These are phyloP conservation scores for Misgurnus mizolepis DNA, from an alignment of 2,113 vertebrate species.

Conservation along the genomic window DNA sequence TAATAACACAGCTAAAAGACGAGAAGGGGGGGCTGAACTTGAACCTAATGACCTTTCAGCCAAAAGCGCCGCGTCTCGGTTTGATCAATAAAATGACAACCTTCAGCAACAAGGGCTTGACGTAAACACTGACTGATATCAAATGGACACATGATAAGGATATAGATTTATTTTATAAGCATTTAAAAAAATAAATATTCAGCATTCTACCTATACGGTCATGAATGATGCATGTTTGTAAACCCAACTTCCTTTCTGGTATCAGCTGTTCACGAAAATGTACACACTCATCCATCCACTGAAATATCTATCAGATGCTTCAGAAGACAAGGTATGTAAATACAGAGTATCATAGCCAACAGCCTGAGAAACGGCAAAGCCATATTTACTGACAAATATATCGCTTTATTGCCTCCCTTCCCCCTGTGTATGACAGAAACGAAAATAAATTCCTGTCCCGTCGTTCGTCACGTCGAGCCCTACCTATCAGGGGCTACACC, in stretches of 20 bases:
- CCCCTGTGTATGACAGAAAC: constrained; percentile 37
- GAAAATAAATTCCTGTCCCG: constrained; percentile 49
- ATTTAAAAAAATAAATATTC: too few relatives aligned
- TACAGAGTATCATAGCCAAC: constrained; percentile 37
- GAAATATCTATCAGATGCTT: too few relatives aligned
- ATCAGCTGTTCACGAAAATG: too few relatives aligned
- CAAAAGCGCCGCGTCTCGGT: neutral
- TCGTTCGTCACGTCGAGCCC: constrained; percentile 34
- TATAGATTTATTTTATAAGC: neutral
- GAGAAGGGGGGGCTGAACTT: constrained; percentile 48
- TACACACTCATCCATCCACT: too few relatives aligned
- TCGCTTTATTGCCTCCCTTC: neutral
- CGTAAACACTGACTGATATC: neutral
- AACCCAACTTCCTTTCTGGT: too few relatives aligned
- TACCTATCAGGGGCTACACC: constrained; percentile 74
- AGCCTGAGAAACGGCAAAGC: constrained; percentile 34
- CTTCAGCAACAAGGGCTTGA: neutral
- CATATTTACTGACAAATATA: constrained; percentile 43
- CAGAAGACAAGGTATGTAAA: constrained; percentile 44
- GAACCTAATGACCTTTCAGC: constrained; percentile 31
- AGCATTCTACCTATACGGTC: neutral
- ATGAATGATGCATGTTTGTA: too few relatives aligned
- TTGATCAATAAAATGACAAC: constrained; percentile 6
- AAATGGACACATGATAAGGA: neutral
- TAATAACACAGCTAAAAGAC: neutral